A percentile compares a stretch with the other conserved stretches of the same genome.
phyloP scores from a whole-genome alignment of 2,113 vertebrate genomes.

The Heterotis niloticus region DNA sequence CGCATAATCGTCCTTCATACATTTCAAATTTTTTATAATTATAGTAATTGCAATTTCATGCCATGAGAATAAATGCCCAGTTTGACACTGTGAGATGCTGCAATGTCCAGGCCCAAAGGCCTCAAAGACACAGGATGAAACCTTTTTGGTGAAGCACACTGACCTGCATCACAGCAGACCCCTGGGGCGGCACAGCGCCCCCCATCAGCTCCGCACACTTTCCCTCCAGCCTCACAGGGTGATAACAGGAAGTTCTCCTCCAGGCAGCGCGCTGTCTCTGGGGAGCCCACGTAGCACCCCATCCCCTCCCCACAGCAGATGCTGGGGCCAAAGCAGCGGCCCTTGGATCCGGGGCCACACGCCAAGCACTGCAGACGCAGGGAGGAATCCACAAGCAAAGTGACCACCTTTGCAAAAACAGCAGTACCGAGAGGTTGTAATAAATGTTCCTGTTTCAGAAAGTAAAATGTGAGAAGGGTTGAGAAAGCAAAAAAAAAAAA shows the following conservation, averaged over 20 bases:
- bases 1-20: too few relatives aligned
- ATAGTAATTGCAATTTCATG: not conserved
- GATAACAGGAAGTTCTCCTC: constrained; percentile 69
- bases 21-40: too few relatives aligned
- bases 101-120: too few relatives aligned
- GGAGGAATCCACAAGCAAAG: too few relatives aligned
- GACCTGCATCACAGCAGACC: constrained; percentile 76
- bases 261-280: constrained; percentile 64
- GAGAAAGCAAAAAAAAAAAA: too few relatives aligned
- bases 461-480: too few relatives aligned
- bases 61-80: not conserved
- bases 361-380: constrained; percentile 59
- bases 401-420: too few relatives aligned
- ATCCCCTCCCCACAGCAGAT: constrained; percentile 75
- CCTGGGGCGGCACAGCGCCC: constrained; percentile 72
- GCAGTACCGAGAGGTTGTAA: too few relatives aligned
- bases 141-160: not conserved
- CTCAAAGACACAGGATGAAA: too few relatives aligned
- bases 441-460: too few relatives aligned
- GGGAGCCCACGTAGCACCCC: constrained; percentile 71
- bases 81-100: too few relatives aligned
- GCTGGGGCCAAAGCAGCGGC: constrained; percentile 72
- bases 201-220: constrained; percentile 68
- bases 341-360: constrained; percentile 66
- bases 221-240: constrained; percentile 73